Conservation (phyloP, 2,113 vertebrate genomes). For the Myrmecobius fasciatus region DNA sequence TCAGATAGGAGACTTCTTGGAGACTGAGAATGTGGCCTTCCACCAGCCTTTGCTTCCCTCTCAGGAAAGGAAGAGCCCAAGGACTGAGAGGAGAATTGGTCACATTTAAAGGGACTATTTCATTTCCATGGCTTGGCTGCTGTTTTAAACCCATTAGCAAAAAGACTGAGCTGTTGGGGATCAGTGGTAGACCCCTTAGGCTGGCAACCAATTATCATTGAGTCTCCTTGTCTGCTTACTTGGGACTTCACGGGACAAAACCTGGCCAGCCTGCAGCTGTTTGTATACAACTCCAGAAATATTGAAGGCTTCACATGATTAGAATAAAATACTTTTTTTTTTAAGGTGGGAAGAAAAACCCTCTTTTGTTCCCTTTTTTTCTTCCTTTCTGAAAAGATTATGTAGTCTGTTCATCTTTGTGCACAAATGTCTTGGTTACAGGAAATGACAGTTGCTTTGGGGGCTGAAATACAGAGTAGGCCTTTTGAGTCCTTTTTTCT, state of each 20-base stretch:
- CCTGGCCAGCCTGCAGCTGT: conserved; percentile 61
- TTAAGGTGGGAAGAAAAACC: background rate
- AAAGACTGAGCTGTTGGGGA: background rate
- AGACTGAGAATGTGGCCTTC: conserved; percentile 14
- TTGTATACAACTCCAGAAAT: conserved; percentile 56
- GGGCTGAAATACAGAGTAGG: background rate
- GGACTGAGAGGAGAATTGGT: conserved; percentile 4
- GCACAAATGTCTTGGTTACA: conserved; percentile 13
- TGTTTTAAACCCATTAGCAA: conserved; percentile 34
- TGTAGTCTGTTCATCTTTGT: accelerated
- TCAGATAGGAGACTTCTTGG: background rate
- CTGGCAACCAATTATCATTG: background rate
- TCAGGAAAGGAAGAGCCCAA: background rate
- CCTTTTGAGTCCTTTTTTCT: background rate
- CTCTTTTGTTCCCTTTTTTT: conserved; percentile 29
- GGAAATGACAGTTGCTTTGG: background rate
- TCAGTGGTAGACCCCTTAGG: conserved; percentile 51
- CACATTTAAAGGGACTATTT: conserved; percentile 13
- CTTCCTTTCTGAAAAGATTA: conserved; percentile 33
- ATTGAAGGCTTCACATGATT: conserved; percentile 60
- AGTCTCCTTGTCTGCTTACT: conserved; percentile 48
- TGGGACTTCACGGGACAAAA: conserved; percentile 46
- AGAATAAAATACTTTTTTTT: conserved; percentile 29
- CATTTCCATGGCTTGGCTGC: background rate
- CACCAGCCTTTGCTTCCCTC: conserved; percentile 23